Conservation (phyloP, 1,140 invertebrate genomes). For the Caenorhabditis brenneri region DNA sequence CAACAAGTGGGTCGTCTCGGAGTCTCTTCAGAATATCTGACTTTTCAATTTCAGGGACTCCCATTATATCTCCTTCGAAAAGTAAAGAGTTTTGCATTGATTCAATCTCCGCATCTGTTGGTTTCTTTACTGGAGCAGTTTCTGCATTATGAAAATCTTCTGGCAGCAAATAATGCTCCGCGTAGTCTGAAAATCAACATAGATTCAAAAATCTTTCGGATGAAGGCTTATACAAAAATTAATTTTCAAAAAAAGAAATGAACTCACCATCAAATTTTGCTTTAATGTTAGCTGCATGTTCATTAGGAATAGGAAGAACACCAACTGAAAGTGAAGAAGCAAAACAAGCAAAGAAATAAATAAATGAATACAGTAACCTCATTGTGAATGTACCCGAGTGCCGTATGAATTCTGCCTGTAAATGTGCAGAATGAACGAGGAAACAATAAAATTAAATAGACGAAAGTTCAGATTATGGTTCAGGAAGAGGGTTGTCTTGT, state of each 20-base stretch:
- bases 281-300: conserved; percentile 33
- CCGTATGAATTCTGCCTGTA: conserved; percentile 24
- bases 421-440: background rate
- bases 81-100: conserved; percentile 67
- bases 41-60: conserved; percentile 58
- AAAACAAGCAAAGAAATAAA: background rate
- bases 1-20: conserved; percentile 49
- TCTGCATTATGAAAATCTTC: conserved; percentile 69
- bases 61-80: conserved; percentile 70
- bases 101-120: conserved; percentile 64
- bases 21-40: conserved; percentile 17
- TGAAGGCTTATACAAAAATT: too few species aligned
- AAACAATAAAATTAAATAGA: background rate
- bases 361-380: conserved; percentile 21
- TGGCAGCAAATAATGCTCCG: conserved; percentile 64
- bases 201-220: too few species aligned
- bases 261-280: conserved; percentile 26
- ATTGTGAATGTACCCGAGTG: conserved; percentile 37
- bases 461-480: conserved; percentile 1
- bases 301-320: conserved; percentile 32
- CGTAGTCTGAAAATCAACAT: conserved; percentile 51
- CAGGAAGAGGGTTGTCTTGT: background rate
- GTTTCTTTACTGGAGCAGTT: conserved; percentile 60
- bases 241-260: too few species aligned
- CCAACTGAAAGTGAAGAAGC: background rate